Evolutionary conservation across 2,797 vertebrate genomes (phyloP).

Genomic region (Erithacus rubecula): DNA sequence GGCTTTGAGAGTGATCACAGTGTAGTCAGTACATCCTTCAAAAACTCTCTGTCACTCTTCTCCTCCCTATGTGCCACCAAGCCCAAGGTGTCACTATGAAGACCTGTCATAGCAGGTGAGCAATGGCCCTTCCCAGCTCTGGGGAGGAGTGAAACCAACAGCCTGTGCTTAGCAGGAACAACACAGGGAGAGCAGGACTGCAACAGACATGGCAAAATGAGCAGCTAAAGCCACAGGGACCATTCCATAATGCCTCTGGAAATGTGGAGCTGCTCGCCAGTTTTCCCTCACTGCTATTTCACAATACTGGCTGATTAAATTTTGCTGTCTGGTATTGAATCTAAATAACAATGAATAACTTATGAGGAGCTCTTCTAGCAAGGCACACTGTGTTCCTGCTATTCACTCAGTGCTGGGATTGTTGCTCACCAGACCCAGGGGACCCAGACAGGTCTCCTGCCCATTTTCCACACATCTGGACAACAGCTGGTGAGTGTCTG

Average conservation of each 20-base stretch:
- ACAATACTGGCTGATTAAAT: conserved; percentile 13
- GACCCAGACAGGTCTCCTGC: neutral
- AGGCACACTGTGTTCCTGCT: neutral
- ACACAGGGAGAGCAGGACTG: neutral
- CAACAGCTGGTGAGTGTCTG: neutral
- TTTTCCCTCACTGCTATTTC: conserved; percentile 26
- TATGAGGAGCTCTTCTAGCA: neutral
- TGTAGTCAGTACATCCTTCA: neutral
- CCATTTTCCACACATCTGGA: neutral
- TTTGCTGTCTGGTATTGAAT: conserved; percentile 32
- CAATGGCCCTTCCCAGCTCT: neutral
- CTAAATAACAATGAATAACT: conserved; percentile 58
- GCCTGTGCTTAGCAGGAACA: neutral
- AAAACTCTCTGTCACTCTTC: neutral
- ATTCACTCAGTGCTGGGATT: neutral
- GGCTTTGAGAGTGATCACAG: neutral
- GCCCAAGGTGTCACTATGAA: neutral
- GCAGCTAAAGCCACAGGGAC: neutral
- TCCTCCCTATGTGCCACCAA: neutral
- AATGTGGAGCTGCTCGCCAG: neutral
- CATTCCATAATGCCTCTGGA: neutral
- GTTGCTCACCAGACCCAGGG: neutral
- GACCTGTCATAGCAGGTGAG: neutral
- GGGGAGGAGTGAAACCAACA: neutral
- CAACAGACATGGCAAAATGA: neutral